Evolutionary conservation across 2,888 invertebrate species (phyloP).

Genomic region (Pollenia labialis): DNA sequence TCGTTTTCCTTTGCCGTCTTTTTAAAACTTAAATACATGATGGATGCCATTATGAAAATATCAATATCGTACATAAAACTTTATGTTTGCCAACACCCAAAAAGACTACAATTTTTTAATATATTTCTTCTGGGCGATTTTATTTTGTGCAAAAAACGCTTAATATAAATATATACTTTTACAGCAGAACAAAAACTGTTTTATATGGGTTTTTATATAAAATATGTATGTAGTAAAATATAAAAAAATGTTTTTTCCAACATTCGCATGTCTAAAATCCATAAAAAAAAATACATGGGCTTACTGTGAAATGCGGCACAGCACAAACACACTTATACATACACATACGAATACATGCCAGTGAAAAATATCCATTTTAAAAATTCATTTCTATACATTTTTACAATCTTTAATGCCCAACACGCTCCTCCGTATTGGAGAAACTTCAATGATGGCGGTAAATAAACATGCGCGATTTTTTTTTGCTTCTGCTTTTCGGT

Average conservation of each 20-base stretch:
- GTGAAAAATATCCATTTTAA: conserved; percentile 54
- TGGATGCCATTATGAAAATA: conserved; percentile 69
- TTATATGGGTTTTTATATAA: conserved; percentile 19
- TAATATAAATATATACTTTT: conserved; percentile 7
- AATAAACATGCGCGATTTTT: conserved; percentile 68
- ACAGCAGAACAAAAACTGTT: background rate
- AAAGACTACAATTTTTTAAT: conserved; percentile 24
- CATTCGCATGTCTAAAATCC: conserved; percentile 72
- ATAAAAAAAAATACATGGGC: conserved; percentile 57
- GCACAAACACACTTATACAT: background rate
- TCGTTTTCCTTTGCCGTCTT: conserved; percentile 13
- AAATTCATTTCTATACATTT: conserved; percentile 51
- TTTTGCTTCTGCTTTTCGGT: conserved; percentile 21
- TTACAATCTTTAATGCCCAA: conserved; percentile 27
- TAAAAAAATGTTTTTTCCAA: conserved; percentile 36
- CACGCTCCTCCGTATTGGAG: conserved; percentile 37
- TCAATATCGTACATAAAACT: conserved; percentile 68
- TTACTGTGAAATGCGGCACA: background rate
- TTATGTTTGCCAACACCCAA: conserved; percentile 70
- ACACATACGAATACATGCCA: background rate
- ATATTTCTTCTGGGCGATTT: background rate
- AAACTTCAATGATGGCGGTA: conserved; percentile 62
- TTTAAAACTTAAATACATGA: conserved; percentile 51
- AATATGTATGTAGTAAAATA: conserved; percentile 30
- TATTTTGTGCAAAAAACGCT: conserved; percentile 14